Evolutionary conservation across 2,113 vertebrate genomes (phyloP), one percentile per base, ranked within the genome.

Genomic region (Reinhardtius hippoglossoides): DNA sequence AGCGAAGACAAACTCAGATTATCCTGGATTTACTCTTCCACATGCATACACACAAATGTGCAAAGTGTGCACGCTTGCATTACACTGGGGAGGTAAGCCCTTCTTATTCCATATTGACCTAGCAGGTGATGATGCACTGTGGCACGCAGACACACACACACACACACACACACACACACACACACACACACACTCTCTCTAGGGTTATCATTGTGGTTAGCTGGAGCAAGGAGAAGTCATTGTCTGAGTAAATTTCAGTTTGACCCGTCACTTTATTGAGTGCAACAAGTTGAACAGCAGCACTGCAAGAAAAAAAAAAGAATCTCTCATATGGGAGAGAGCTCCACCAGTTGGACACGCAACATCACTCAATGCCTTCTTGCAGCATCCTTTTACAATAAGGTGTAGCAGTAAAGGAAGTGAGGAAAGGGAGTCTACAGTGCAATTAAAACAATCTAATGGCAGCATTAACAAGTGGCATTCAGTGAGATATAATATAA

Each of bases 1-100:
- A 61, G 37, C 70, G 58, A 69, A 20, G 35, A 81, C 60, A 74
- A 13, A 59, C 40, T 57, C 13, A 23, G 60, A 64, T 23, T 73
- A 2, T 42, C 10, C 26, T 55, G 2, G 3, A 23, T 18, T 31
- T 59, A 55, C 57, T 26, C 58, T 54, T 65, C 10, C 24, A 74
- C 59, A 37, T 5, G 6, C 58, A 63, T 9, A 24, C 66, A 59
- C 60, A 69, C 44, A 71, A 13, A 62, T 37, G 9, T 21, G 50
- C 56, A 48, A 42, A 67, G 61, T 27, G 3, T 63, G 46, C 66
- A 69, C 27, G 5, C 31, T 54, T 54, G 46, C 16, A 44, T 57
- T 64, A 67, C 56, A 74, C 24, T 26, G 56, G 21, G 44, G 54
- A 70, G 55, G 18, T 57, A 59, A 76, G 9, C 18, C 27, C 9